Conservation (phyloP, 2,797 vertebrate species). For the Neomorphus geoffroyi region DNA sequence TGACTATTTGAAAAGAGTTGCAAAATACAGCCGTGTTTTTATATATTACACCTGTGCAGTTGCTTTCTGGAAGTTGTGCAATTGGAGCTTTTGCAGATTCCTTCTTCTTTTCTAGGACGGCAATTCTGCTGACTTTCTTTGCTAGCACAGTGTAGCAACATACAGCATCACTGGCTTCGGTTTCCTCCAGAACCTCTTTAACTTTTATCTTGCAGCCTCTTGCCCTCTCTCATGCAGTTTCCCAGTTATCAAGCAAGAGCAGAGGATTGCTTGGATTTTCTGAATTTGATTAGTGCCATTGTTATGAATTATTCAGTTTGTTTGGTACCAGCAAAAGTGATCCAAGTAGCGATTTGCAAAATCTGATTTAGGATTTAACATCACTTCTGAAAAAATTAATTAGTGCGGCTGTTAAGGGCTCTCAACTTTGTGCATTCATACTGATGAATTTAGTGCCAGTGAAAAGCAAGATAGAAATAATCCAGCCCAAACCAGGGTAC, state of each 20-base stretch:
- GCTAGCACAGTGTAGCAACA: neutral
- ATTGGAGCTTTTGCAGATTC: neutral
- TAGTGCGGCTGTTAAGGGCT: conserved; percentile 1
- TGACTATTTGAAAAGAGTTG: neutral
- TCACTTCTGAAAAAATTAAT: conserved; percentile 16
- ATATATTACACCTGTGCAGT: neutral
- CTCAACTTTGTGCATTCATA: neutral
- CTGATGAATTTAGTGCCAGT: neutral
- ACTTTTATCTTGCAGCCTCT: conserved; percentile 23
- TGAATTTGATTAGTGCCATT: conserved; percentile 12
- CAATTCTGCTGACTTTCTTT: neutral
- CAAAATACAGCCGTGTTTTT: neutral
- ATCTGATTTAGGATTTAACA: conserved; percentile 37
- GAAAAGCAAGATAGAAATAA: conserved; percentile 5
- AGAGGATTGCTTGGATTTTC: conserved; percentile 30
- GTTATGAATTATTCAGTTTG: conserved; percentile 28
- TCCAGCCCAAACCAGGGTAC: neutral
- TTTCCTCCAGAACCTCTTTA: conserved; percentile 26
- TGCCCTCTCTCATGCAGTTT: neutral
- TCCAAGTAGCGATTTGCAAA: conserved; percentile 30
- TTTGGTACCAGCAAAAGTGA: conserved; percentile 22
- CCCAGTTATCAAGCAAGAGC: conserved; percentile 13
- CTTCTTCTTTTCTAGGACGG: neutral
- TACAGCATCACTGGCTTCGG: neutral
- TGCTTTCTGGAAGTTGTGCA: neutral